phyloP scores from a whole-genome alignment of 2,113 vertebrate genomes.

The Takifugu bimaculatus region DNA sequence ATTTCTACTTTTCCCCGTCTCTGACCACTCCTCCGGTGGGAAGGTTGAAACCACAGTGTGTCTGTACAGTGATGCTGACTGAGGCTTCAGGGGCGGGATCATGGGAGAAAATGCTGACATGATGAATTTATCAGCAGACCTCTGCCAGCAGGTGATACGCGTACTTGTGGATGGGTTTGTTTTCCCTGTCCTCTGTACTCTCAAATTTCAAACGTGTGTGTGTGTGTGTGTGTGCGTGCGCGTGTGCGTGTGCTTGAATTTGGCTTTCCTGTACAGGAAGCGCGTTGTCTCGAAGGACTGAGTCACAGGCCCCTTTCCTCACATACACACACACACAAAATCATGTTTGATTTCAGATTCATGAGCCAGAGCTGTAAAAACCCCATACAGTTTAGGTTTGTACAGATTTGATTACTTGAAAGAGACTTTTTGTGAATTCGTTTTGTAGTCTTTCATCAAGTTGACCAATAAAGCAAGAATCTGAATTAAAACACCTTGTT shows the following conservation, averaged over 20 bases:
- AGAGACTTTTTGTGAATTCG: slow-evolving; percentile 75
- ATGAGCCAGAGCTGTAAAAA: slow-evolving; percentile 73
- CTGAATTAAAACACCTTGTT: slow-evolving; percentile 37
- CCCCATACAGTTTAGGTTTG: slow-evolving; percentile 73
- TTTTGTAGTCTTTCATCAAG: slow-evolving; percentile 79
- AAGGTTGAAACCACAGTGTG: slow-evolving; percentile 54
- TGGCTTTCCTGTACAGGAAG: slow-evolving; percentile 29
- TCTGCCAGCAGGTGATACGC: slow-evolving; percentile 46
- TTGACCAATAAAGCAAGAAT: slow-evolving; percentile 80
- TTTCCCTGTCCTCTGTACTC: slow-evolving; percentile 64
- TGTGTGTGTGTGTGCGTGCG: slow-evolving; percentile 29
- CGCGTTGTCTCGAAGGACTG: slow-evolving; percentile 15
- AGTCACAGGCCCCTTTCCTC: slow-evolving; percentile 13
- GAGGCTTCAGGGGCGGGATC: slow-evolving; percentile 51
- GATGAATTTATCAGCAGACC: slow-evolving; percentile 36
- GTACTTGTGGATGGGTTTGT: slow-evolving; percentile 49
- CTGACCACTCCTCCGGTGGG: slow-evolving; percentile 56
- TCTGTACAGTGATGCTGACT: slow-evolving; percentile 63
- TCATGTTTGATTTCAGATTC: slow-evolving; percentile 61
- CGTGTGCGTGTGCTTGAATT: not conserved
- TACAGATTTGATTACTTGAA: slow-evolving; percentile 80
- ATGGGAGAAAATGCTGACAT: slow-evolving; percentile 24
- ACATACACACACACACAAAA: slow-evolving; percentile 30
- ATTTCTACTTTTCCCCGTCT: slow-evolving; percentile 62
- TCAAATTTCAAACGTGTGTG: slow-evolving; percentile 64